phyloP scores from a whole-genome alignment of 2,888 invertebrate genomes.

The Hydroisotoma schaefferi region DNA sequence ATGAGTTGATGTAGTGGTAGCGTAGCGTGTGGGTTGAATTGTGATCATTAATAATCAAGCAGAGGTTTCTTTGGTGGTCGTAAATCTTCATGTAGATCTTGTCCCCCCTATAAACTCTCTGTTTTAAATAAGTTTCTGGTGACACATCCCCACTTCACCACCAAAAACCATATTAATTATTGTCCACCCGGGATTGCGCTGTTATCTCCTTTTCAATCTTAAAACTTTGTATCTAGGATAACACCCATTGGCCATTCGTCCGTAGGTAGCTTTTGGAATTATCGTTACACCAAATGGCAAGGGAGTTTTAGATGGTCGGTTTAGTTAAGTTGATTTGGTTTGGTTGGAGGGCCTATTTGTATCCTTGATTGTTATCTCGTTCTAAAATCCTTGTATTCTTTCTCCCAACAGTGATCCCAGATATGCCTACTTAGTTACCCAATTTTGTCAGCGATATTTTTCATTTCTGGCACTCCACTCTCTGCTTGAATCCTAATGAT shows the following conservation, averaged over 20 bases:
- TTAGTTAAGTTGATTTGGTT: background rate
- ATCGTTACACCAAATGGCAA: background rate
- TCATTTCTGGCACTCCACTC: no score
- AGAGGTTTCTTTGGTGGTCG: constrained; percentile 31
- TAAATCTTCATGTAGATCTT: constrained; percentile 39
- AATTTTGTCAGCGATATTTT: constrained; percentile 4
- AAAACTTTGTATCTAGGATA: constrained; percentile 15
- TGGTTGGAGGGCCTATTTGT: background rate
- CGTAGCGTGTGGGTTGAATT: constrained; percentile 39
- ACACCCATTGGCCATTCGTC: background rate
- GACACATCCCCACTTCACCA: constrained; percentile 47
- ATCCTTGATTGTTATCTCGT: background rate
- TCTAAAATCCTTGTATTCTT: background rate
- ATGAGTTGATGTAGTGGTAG: no score
- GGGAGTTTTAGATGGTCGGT: no score
- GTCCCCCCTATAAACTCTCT: constrained; percentile 17
- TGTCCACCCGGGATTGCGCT: constrained; percentile 46
- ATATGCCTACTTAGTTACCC: constrained; percentile 15
- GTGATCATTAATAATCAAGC: constrained; percentile 46
- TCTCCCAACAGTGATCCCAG: background rate
- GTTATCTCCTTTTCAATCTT: constrained; percentile 43
- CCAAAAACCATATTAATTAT: constrained; percentile 48
- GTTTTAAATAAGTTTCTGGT: constrained; percentile 28
- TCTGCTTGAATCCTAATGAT: background rate
- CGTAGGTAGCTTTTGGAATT: background rate